These are phyloP conservation scores for Eutolmus rufibarbis DNA, from an alignment of 2,888 invertebrate species.

Conservation along the genomic window DNA sequence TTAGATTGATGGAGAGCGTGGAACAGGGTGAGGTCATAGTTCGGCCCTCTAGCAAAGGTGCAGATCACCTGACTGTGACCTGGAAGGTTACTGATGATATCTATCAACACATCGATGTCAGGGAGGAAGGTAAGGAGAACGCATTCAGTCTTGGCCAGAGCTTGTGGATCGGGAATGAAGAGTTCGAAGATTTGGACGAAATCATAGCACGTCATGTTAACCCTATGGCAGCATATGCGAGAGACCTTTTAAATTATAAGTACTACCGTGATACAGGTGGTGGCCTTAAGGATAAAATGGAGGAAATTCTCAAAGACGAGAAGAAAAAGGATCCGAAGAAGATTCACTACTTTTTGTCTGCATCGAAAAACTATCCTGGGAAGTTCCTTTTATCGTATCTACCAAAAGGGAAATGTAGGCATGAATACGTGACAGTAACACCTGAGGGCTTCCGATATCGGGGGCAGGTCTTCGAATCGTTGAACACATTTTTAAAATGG, in stretches of 20 bases:
- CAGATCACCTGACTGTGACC: slow-evolving; percentile 94
- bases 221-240: slow-evolving; percentile 93
- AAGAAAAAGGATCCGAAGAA: slow-evolving; percentile 86
- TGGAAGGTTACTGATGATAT: slow-evolving; percentile 98
- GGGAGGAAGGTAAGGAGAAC: slow-evolving; percentile 96
- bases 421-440: slow-evolving; percentile 91
- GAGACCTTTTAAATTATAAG: slow-evolving; percentile 90
- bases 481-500: slow-evolving; percentile 82
- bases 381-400: slow-evolving; percentile 94
- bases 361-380: slow-evolving; percentile 86
- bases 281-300: slow-evolving; percentile 85
- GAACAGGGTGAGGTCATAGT: slow-evolving; percentile 97
- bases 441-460: slow-evolving; percentile 94
- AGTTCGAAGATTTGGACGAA: slow-evolving; percentile 99
- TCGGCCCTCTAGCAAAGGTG: slow-evolving; percentile 95
- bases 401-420: slow-evolving; percentile 82
- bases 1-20: slow-evolving; percentile 87
- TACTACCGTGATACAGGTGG: slow-evolving; percentile 82
- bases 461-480: slow-evolving; percentile 83
- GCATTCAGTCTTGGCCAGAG: slow-evolving; percentile 90
- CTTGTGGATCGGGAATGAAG: slow-evolving; percentile 88
- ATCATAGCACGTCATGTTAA: slow-evolving; percentile 96
- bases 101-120: slow-evolving; percentile 94
- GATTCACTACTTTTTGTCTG: slow-evolving; percentile 87
- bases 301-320: slow-evolving; percentile 86